phyloP scores from a whole-genome alignment of 1,140 invertebrate species.

The Brachystomella parvula region DNA sequence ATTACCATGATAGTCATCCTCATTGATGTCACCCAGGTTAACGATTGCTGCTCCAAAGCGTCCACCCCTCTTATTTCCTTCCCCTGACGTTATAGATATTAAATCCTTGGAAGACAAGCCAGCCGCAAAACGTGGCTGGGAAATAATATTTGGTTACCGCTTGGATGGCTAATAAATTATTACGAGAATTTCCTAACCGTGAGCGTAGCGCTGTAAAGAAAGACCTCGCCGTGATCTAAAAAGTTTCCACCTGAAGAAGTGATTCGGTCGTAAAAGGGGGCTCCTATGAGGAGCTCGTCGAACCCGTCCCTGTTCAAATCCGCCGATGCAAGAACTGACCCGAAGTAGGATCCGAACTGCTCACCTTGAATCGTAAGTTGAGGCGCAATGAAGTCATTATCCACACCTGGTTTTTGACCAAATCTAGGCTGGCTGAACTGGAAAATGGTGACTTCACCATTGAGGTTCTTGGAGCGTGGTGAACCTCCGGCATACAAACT shows the following conservation, averaged over 20 bases:
- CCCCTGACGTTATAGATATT: constrained; percentile 14
- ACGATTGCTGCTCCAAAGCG: constrained; percentile 47
- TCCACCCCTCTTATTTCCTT: constrained; percentile 31
- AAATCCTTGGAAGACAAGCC: constrained; percentile 25
- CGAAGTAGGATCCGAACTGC: constrained; percentile 70
- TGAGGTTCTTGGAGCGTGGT: constrained; percentile 45
- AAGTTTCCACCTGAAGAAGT: background rate
- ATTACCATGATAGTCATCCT: constrained; percentile 46
- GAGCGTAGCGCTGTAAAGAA: background rate
- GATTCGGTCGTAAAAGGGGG: constrained; percentile 53
- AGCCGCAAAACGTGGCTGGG: constrained; percentile 51
- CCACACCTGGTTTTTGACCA: background rate
- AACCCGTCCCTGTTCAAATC: constrained; percentile 63
- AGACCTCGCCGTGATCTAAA: background rate
- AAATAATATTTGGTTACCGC: constrained; percentile 50
- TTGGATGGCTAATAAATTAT: no score
- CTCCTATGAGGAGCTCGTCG: constrained; percentile 69
- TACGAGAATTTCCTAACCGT: no score
- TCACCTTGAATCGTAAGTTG: constrained; percentile 45
- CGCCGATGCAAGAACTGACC: constrained; percentile 55
- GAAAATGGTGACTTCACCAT: constrained; percentile 41
- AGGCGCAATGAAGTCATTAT: constrained; percentile 36
- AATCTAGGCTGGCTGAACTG: constrained; percentile 30
- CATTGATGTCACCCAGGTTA: constrained; percentile 46
- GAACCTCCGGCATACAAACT: constrained; percentile 48